phyloP scores from a whole-genome alignment of 2,797 vertebrate species.

The Sebastiscus albofasciatus region DNA sequence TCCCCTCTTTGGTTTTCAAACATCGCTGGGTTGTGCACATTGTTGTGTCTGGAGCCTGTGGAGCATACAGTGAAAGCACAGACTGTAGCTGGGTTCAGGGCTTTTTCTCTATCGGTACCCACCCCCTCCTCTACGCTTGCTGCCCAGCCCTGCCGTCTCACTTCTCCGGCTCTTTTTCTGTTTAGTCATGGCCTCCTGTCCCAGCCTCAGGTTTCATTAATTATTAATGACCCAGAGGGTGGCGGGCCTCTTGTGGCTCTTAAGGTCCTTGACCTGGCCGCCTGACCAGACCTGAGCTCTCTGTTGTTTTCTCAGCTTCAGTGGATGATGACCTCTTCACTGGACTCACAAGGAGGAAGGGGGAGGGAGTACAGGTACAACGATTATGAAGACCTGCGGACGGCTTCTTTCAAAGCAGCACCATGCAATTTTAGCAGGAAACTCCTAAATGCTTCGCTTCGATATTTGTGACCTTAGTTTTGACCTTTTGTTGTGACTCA shows the following conservation, averaged over 20 bases:
- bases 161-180: conserved; percentile 30
- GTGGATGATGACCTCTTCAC: conserved; percentile 54
- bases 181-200: conserved; percentile 78
- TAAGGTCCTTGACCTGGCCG: conserved; percentile 73
- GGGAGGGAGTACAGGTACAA: conserved; percentile 11
- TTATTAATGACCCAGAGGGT: conserved; percentile 79
- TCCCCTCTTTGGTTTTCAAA: conserved; percentile 12
- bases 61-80: conserved; percentile 59
- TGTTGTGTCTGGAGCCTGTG: conserved; percentile 74
- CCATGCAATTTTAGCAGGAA: not conserved
- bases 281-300: conserved; percentile 66
- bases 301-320: conserved; percentile 73
- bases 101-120: conserved; percentile 35
- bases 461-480: not conserved
- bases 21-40: conserved; percentile 39
- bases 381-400: not conserved
- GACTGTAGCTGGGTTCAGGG: conserved; percentile 34
- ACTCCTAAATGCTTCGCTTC: not conserved
- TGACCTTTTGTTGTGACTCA: not conserved
- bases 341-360: not conserved
- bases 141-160: not conserved
- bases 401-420: not conserved
- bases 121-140: not conserved
- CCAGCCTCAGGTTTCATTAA: conserved; percentile 82
- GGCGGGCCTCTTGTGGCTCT: conserved; percentile 58